These are phyloP conservation scores for Andrena marginata DNA, from an alignment of 2,888 invertebrate genomes.

Conservation along the genomic window DNA sequence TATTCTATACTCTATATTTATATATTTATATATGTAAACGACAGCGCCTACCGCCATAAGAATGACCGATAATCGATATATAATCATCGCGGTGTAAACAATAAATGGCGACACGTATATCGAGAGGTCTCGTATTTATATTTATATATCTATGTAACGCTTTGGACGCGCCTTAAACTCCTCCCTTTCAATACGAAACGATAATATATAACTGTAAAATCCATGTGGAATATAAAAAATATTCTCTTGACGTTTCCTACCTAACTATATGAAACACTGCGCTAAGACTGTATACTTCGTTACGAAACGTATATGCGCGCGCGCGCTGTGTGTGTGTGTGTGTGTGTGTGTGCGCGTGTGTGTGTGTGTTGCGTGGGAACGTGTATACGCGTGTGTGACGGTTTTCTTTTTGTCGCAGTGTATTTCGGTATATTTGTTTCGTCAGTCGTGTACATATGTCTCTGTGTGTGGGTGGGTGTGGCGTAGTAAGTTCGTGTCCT, in stretches of 20 bases:
- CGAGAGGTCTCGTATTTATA: constrained; percentile 62
- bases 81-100: constrained; percentile 71
- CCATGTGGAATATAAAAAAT: constrained; percentile 83
- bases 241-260: constrained; percentile 80
- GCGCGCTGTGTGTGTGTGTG: background rate
- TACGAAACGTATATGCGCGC: constrained; percentile 62
- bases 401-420: background rate
- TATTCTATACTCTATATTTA: constrained; percentile 49
- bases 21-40: constrained; percentile 57
- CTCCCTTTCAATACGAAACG: constrained; percentile 72
- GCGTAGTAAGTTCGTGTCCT: constrained; percentile 1
- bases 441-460: background rate
- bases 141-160: constrained; percentile 68
- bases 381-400: background rate
- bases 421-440: background rate
- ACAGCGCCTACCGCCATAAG: constrained; percentile 68
- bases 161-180: constrained; percentile 69
- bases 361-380: background rate
- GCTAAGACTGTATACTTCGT: constrained; percentile 75
- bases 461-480: background rate
- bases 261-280: constrained; percentile 79
- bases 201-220: constrained; percentile 77
- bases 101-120: constrained; percentile 73
- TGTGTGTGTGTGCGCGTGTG: constrained; percentile 3
- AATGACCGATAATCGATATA: constrained; percentile 68